phyloP scores from a whole-genome alignment of 2,797 vertebrate species.

The Leuciscus waleckii region DNA sequence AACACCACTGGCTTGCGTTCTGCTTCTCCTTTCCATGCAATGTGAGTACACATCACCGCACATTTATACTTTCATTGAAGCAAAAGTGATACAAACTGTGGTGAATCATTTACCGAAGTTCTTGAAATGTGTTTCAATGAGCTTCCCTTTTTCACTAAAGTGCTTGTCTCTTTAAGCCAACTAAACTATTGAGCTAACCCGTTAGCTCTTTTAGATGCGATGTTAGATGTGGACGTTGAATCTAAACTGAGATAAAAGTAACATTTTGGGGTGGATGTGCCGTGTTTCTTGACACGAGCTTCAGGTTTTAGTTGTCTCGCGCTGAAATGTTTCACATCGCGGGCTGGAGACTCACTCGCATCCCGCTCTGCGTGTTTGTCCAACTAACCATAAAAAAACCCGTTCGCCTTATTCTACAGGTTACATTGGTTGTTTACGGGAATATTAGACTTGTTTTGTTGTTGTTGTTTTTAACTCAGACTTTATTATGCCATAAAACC shows the following conservation, averaged over 20 bases:
- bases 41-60: constrained; percentile 75
- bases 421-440: background rate
- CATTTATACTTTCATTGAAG: background rate
- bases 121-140: constrained; percentile 40
- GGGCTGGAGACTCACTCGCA: constrained; percentile 38
- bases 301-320: background rate
- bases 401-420: background rate
- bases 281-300: background rate
- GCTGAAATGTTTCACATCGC: constrained; percentile 40
- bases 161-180: constrained; percentile 37
- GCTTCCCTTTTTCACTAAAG: constrained; percentile 23
- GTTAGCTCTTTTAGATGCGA: constrained; percentile 16
- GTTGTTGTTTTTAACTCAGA: background rate
- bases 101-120: constrained; percentile 12
- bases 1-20: constrained; percentile 78
- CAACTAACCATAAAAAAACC: constrained; percentile 23
- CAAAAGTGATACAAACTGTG: background rate
- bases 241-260: constrained; percentile 24
- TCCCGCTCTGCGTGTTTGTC: constrained; percentile 22
- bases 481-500: background rate
- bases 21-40: constrained; percentile 81
- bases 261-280: background rate
- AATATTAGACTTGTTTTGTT: background rate
- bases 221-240: background rate
- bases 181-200: constrained; percentile 50